phyloP scores from a whole-genome alignment of 2,797 vertebrate species.

The Enteromius anoplus region DNA sequence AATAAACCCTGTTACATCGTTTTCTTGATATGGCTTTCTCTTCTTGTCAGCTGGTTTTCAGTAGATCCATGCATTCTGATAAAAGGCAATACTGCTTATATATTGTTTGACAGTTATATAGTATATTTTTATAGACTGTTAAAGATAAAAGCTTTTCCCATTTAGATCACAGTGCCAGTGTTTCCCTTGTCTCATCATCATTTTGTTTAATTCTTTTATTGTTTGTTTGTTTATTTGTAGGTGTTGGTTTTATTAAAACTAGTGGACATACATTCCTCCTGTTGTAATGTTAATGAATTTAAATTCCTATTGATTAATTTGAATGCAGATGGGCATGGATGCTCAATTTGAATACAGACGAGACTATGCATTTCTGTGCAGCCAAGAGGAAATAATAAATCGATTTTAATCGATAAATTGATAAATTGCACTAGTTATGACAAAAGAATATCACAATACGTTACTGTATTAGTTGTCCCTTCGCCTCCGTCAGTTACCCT shows the following conservation, averaged over 20 bases:
- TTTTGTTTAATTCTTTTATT: neutral
- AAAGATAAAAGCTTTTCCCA: neutral
- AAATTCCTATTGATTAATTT: neutral
- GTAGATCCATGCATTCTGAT: neutral
- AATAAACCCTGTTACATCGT: constrained; percentile 8
- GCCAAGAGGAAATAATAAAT: neutral
- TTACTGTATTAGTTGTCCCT: constrained; percentile 6
- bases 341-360: neutral
- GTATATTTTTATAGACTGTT: neutral
- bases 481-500: constrained; percentile 20
- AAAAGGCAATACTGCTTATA: constrained; percentile 15
- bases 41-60: neutral
- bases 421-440: constrained; percentile 21
- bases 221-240: neutral
- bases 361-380: neutral
- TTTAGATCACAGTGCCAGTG: neutral
- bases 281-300: constrained; percentile 6
- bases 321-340: neutral
- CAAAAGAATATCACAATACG: constrained; percentile 8
- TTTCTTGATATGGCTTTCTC: neutral
- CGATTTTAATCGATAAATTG: too few species aligned
- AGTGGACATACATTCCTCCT: neutral
- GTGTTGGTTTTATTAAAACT: neutral
- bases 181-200: neutral
- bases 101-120: neutral